A percentile compares a stretch with the other conserved stretches of the same genome.
These are phyloP conservation scores for Lasius fuliginosus DNA, from an alignment of 2,888 invertebrate species.

Conservation along the genomic window DNA sequence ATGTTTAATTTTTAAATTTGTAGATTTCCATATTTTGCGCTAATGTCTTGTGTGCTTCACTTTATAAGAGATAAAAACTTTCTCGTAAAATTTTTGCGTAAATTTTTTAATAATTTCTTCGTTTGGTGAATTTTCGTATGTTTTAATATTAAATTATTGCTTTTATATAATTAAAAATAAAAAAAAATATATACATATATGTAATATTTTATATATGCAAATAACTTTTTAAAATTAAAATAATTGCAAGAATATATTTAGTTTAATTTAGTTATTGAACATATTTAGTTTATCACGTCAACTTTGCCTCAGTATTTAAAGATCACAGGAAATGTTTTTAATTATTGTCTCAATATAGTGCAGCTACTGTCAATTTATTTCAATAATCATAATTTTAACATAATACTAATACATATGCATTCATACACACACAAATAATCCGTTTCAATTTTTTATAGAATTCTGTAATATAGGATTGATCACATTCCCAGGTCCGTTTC, in stretches of 20 bases:
- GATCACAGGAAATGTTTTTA: background rate
- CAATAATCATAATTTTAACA: background rate
- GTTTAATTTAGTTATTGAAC: background rate
- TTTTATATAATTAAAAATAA: background rate
- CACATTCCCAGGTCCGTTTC: conserved; percentile 24
- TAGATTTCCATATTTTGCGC: background rate
- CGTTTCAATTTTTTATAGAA: background rate
- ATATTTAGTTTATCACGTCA: background rate
- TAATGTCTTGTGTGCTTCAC: background rate
- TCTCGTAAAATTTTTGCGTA: background rate
- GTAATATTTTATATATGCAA: background rate
- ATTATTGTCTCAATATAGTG: background rate
- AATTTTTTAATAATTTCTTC: background rate
- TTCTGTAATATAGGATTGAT: background rate
- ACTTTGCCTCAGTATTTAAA: background rate
- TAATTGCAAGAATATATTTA: background rate
- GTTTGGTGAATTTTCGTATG: too few relatives aligned
- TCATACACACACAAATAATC: background rate
- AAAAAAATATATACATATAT: background rate
- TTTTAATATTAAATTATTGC: background rate
- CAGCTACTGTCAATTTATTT: background rate
- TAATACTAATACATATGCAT: background rate
- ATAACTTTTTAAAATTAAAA: background rate
- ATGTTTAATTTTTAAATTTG: background rate
- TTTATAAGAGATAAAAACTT: background rate